phyloP scores from a whole-genome alignment of 2,888 invertebrate genomes.

The Volucella inflata region DNA sequence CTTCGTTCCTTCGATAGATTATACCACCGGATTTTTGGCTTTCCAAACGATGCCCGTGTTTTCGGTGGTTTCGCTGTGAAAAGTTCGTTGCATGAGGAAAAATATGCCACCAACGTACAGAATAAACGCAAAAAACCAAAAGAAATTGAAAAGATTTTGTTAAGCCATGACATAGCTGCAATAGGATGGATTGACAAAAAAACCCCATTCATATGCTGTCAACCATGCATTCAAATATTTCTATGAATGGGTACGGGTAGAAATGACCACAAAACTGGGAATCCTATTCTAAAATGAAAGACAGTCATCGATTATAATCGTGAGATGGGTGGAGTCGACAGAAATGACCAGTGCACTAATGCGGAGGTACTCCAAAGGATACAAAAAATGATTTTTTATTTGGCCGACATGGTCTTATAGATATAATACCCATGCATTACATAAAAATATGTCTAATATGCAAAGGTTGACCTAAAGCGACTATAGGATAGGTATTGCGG shows the following conservation, averaged over 20 bases:
- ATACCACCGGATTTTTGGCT: too few relatives aligned
- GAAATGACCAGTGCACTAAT: conserved; percentile 11
- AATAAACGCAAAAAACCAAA: conserved; percentile 3
- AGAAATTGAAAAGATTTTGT: conserved; percentile 1
- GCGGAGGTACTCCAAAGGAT: conserved; percentile 6
- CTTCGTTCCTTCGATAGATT: too few relatives aligned
- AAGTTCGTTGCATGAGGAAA: conserved; percentile 5
- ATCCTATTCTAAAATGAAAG: conserved; percentile 6
- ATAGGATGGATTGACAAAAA: too few relatives aligned
- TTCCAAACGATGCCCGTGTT: too few relatives aligned
- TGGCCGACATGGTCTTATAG: conserved; percentile 5
- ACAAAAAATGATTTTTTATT: conserved; percentile 11
- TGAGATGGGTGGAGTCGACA: conserved; percentile 8
- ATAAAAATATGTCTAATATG: conserved; percentile 5
- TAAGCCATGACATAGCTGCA: conserved; percentile 10
- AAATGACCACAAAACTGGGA: conserved; percentile 11
- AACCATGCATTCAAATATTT: conserved; percentile 10
- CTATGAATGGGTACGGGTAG: conserved; percentile 1
- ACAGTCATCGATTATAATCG: conserved; percentile 11
- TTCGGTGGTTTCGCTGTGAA: too few relatives aligned
- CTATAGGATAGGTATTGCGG: conserved; percentile 10
- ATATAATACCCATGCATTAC: conserved; percentile 11
- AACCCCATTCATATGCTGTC: conserved; percentile 3
- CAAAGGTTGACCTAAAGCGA: conserved; percentile 5
- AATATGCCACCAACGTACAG: conserved; percentile 11